Conservation (phyloP, 1,140 invertebrate species). For the Cephus cinctus region DNA sequence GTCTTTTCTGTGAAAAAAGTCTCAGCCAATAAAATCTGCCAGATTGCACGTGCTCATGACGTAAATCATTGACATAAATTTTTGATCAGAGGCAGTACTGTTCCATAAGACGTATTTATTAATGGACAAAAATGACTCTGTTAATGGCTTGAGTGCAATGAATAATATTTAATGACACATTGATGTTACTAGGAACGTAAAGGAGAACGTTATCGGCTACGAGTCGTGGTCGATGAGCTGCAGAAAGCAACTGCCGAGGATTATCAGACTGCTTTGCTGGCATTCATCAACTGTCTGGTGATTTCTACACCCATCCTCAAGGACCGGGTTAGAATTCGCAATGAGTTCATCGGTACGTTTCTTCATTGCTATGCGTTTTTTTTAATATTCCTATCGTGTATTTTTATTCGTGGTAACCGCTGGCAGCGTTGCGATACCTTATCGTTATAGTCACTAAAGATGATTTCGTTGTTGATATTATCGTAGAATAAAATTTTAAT, state of each 20-base stretch:
- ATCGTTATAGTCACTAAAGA: too few relatives aligned
- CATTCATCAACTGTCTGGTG: conserved; percentile 94
- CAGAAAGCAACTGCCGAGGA: conserved; percentile 75
- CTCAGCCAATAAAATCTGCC: too few relatives aligned
- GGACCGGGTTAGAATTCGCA: conserved; percentile 83
- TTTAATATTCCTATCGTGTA: too few relatives aligned
- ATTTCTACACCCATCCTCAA: conserved; percentile 85
- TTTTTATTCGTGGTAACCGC: too few relatives aligned
- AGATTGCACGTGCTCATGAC: too few relatives aligned
- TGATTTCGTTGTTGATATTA: background rate
- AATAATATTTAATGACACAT: too few relatives aligned
- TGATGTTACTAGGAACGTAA: conserved; percentile 84
- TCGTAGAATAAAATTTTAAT: background rate
- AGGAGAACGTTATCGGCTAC: conserved; percentile 82
- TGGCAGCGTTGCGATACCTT: too few relatives aligned
- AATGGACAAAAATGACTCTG: too few relatives aligned
- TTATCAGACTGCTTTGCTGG: conserved; percentile 87
- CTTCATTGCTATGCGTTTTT: background rate
- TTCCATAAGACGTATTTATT: too few relatives aligned
- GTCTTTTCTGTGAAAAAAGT: too few relatives aligned
- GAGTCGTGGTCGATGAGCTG: conserved; percentile 84
- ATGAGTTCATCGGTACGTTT: conserved; percentile 88
- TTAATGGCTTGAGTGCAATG: too few relatives aligned
- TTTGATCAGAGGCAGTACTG: too few relatives aligned
- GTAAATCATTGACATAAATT: background rate